These are phyloP conservation scores for Phortica okadai DNA, from an alignment of 2,888 invertebrate genomes.

Conservation along the genomic window DNA sequence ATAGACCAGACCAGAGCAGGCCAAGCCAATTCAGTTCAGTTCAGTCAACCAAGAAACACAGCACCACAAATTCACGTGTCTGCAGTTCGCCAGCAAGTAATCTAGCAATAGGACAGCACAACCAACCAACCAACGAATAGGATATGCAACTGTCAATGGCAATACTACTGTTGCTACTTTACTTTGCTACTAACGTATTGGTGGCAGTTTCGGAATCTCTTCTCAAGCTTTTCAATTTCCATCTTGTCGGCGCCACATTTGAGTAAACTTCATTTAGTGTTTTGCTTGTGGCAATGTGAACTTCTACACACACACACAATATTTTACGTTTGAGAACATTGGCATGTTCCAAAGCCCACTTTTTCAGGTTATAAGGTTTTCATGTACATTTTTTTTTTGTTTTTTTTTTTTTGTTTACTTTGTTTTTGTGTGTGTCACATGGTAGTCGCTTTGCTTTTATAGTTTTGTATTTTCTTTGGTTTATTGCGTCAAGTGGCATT, in stretches of 20 bases:
- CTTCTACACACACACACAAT: too few relatives aligned
- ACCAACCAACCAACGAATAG: neutral
- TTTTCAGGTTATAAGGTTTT: too few relatives aligned
- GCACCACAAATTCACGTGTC: slow-evolving; percentile 16
- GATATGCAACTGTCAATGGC: slow-evolving; percentile 12
- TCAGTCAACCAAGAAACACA: slow-evolving; percentile 1
- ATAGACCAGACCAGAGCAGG: neutral
- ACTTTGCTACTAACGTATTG: slow-evolving; percentile 4
- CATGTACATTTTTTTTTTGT: neutral
- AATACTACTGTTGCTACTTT: neutral
- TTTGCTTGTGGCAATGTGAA: neutral
- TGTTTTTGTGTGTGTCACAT: neutral
- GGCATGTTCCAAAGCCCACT: too few relatives aligned
- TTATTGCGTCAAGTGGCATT: slow-evolving; percentile 72
- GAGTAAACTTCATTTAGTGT: neutral
- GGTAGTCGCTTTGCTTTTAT: slow-evolving; percentile 4
- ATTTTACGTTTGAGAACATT: too few relatives aligned
- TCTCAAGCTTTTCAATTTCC: slow-evolving; percentile 10
- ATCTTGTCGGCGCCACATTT: slow-evolving; percentile 7
- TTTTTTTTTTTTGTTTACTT: neutral
- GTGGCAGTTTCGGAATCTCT: slow-evolving; percentile 7
- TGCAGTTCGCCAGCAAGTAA: neutral
- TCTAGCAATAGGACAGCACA: neutral
- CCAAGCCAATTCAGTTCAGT: neutral
- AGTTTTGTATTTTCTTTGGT: slow-evolving; percentile 53